Base-by-base conservation (phyloP, 1,140 invertebrate species). In the Drosophila seguyi region DNA sequence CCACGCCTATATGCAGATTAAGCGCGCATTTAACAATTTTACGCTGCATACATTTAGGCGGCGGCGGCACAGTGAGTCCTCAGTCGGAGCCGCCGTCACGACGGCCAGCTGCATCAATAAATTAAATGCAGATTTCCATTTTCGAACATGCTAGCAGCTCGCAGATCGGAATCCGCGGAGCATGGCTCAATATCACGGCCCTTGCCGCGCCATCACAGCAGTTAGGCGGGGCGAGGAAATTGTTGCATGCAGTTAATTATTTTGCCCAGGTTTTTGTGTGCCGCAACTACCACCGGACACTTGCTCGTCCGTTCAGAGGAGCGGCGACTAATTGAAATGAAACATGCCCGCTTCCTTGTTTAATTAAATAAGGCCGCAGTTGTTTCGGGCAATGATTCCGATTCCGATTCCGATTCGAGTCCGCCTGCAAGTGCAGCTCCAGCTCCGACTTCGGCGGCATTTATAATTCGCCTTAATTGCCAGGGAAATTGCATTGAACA, bases 211-310 rank as follows among this genome's bases (percentile, higher is more conserved):
- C 29, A 20, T 36, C 48, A 47, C 81, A 61, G 75, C 56, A 81
- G 85, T 80, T 87, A 84, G 84, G 84, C 81, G 80, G 80, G 77
- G 73, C 85, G 69, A 74, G 59, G 65, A 88, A 88, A 88, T 88
- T 88, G 85, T 88, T 90, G 85, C 85, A 88, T 88, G 85, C 85
- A 85, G 85, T 88, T 88, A 88, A 88, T 88, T 88, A 88, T 90
- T 81, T 90, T 81, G 85, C 77, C 71, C 77, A 84, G 85, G 85
- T 88, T 90, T 79, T 74, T 69, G 79, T 77, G 66, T 60, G 52
- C 67, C 57, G 41, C 61, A 75, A 77, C 61, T 67, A 67, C 47
- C 75, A 44, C 60, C 22, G 39, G 34, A 47, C 59, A 66, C 57
- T 71, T 47, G 41, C 73, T 29, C 29, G 29, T 4, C 31, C 31